phyloP scores from a whole-genome alignment of 1,140 invertebrate genomes.

The Megalopta genalis region DNA sequence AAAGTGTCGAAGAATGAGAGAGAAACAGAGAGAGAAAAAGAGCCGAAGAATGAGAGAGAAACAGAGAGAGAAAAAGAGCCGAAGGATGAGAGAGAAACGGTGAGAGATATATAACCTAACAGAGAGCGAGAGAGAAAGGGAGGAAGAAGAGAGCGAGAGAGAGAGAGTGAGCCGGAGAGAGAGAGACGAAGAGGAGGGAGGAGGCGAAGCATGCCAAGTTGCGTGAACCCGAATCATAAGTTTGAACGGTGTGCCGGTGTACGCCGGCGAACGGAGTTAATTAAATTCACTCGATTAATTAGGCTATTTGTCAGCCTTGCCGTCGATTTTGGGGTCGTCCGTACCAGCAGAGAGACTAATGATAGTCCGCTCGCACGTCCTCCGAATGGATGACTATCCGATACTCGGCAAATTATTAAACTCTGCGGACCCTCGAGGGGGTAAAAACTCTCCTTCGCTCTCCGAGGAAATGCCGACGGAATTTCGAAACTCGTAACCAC shows the following conservation, averaged over 20 bases:
- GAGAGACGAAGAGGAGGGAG: neutral
- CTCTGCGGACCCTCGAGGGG: neutral
- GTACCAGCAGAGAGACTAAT: constrained; percentile 10
- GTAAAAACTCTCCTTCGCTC: too few species aligned
- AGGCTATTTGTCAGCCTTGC: constrained; percentile 71
- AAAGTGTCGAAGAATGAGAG: too few species aligned
- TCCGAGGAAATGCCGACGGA: too few species aligned
- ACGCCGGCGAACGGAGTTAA: constrained; percentile 63
- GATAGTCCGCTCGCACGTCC: neutral
- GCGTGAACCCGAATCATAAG: constrained; percentile 75
- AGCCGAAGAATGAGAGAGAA: too few species aligned
- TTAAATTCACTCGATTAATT: constrained; percentile 76
- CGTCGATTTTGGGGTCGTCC: constrained; percentile 64
- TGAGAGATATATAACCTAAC: too few species aligned
- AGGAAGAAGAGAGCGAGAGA: too few species aligned
- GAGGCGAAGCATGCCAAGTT: constrained; percentile 69
- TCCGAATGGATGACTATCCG: constrained; percentile 6
- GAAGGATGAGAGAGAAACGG: constrained; percentile 46
- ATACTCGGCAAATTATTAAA: constrained; percentile 1
- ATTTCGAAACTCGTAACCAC: too few species aligned
- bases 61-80: constrained; percentile 16
- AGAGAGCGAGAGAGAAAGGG: neutral
- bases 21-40: too few species aligned
- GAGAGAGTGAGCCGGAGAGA: too few species aligned
- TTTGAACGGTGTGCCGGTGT: constrained; percentile 54